Evolutionary conservation across 2,888 invertebrate species (phyloP).

Genomic region (Deroplatys truncata): DNA sequence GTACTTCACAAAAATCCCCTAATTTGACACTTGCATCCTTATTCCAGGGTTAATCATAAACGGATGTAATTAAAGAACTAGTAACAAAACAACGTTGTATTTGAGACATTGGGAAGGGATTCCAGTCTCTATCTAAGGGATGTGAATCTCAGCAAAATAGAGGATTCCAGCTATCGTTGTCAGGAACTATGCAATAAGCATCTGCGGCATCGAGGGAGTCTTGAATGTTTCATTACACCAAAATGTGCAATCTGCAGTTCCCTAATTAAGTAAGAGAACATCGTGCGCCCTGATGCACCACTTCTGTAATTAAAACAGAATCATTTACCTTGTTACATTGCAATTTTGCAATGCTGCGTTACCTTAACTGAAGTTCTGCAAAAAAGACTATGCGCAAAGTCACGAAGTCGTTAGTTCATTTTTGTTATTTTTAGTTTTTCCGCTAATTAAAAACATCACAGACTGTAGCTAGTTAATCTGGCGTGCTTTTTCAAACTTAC

Average conservation of each 20-base stretch:
- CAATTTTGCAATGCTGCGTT: neutral
- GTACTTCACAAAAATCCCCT: too few relatives aligned
- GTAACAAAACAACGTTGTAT: too few relatives aligned
- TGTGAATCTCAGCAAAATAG: neutral
- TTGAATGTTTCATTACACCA: neutral
- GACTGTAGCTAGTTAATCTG: neutral
- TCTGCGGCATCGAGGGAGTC: neutral
- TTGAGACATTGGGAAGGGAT: too few relatives aligned
- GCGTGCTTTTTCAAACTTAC: too few relatives aligned
- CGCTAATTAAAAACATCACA: too few relatives aligned
- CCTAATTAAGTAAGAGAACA: neutral
- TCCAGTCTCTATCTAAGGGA: neutral
- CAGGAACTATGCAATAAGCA: neutral
- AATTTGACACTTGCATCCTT: too few relatives aligned
- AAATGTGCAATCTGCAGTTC: neutral
- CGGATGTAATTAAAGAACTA: too few relatives aligned
- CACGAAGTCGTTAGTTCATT: too few relatives aligned
- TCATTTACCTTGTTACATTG: neutral
- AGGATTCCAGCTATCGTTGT: neutral
- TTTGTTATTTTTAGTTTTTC: too few relatives aligned
- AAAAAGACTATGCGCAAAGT: neutral
- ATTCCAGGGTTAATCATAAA: too few relatives aligned
- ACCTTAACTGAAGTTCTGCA: neutral
- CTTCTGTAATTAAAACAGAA: neutral
- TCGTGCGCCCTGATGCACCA: neutral